These are phyloP conservation scores for Scaptomyza graminum DNA, from an alignment of 1,140 invertebrate genomes.

Conservation along the genomic window DNA sequence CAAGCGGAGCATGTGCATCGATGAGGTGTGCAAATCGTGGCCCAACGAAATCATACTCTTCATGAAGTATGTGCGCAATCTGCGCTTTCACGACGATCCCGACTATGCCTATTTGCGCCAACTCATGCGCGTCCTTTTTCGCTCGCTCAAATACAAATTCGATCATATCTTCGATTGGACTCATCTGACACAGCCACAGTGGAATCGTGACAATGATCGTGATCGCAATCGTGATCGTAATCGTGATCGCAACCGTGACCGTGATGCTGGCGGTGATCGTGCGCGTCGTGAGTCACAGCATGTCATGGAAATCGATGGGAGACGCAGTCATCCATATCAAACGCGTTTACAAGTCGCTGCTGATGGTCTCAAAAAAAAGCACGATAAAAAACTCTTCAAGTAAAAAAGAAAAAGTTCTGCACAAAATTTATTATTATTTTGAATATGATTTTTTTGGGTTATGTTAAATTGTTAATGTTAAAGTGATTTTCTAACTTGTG, in stretches of 20 bases:
- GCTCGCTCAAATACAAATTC: slow-evolving; percentile 97
- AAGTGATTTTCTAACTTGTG: not conserved
- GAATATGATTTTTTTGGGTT: not conserved
- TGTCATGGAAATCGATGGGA: slow-evolving; percentile 9
- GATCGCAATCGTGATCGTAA: slow-evolving; percentile 16
- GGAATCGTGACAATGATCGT: slow-evolving; percentile 20
- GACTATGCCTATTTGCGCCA: slow-evolving; percentile 98
- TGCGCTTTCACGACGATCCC: slow-evolving; percentile 98
- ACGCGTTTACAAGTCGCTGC: slow-evolving; percentile 22
- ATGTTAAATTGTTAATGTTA: slow-evolving; percentile 11
- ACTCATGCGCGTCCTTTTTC: slow-evolving; percentile 97
- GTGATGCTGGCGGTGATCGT: slow-evolving; percentile 2
- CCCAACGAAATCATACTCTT: slow-evolving; percentile 97
- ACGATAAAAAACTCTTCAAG: slow-evolving; percentile 14
- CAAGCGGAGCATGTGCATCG: slow-evolving; percentile 97
- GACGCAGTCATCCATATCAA: slow-evolving; percentile 6
- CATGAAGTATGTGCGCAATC: slow-evolving; percentile 96
- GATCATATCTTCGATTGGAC: slow-evolving; percentile 99
- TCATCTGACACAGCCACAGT: slow-evolving; percentile 86
- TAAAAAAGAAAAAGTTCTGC: not conserved
- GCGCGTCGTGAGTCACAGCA: not conserved
- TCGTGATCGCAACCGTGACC: slow-evolving; percentile 32
- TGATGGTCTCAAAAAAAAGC: slow-evolving; percentile 21
- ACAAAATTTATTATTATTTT: slow-evolving; percentile 24
- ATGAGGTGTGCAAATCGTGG: slow-evolving; percentile 95